These are phyloP conservation scores for Nymphicus hollandicus DNA, from an alignment of 2,113 vertebrate genomes.

Conservation along the genomic window DNA sequence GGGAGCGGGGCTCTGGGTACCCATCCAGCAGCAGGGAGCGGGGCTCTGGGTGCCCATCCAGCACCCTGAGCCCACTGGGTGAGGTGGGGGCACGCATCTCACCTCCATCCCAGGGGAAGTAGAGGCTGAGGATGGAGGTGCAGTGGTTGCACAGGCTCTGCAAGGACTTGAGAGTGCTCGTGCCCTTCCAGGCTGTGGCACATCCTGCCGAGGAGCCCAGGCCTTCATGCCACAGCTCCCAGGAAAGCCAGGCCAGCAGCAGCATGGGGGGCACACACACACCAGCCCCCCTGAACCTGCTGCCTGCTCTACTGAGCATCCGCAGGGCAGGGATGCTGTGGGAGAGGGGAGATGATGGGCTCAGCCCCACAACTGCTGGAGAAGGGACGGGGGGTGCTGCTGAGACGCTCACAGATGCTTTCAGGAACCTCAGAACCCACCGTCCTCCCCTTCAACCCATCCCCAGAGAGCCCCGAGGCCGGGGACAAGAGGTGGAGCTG, in stretches of 20 bases:
- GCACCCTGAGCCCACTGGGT: fast-evolving
- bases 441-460: fast-evolving
- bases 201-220: background rate
- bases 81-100: background rate
- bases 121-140: constrained; percentile 85
- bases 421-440: background rate
- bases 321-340: background rate
- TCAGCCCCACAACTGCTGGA: background rate
- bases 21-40: background rate
- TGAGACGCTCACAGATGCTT: fast-evolving
- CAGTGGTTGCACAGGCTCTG: constrained; percentile 88
- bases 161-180: constrained; percentile 73
- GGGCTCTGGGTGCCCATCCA: background rate
- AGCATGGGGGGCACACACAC: fast-evolving
- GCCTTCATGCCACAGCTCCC: background rate
- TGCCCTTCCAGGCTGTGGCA: background rate
- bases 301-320: background rate
- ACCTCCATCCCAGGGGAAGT: constrained; percentile 84
- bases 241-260: background rate
- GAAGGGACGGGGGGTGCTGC: background rate
- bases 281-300: background rate
- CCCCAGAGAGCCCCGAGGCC: background rate
- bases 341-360: background rate
- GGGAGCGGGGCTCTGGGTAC: background rate
- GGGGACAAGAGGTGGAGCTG: fast-evolving